Percentiles rank a stretch among this genome's conserved stretches.
Conservation (phyloP, 2,113 vertebrate species). For the Hiodon alosoides region DNA sequence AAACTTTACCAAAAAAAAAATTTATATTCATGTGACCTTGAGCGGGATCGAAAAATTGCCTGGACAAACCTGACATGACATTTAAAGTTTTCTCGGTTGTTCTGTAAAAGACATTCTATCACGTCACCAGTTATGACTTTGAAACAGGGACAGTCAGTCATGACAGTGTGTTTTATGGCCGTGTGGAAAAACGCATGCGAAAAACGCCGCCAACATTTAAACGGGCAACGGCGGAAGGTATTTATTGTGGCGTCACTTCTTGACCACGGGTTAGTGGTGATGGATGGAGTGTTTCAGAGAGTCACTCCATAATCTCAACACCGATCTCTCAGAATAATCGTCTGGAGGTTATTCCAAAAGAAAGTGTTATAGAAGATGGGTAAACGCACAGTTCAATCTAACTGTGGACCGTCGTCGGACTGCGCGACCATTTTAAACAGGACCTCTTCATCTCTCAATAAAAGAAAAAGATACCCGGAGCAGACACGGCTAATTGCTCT, state of each 20-base stretch:
- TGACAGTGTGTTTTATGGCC: conserved; percentile 81
- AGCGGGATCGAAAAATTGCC: conserved; percentile 64
- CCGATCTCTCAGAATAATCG: conserved; percentile 67
- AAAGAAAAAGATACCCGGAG: conserved; percentile 1
- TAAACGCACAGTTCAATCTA: background rate
- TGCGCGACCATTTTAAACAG: background rate
- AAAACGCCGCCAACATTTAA: conserved; percentile 86
- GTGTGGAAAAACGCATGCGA: conserved; percentile 69
- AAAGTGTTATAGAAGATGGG: background rate
- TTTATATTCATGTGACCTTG: conserved; percentile 96
- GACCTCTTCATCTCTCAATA: background rate
- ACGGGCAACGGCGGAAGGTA: conserved; percentile 79
- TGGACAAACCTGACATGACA: conserved; percentile 76
- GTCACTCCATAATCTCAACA: conserved; percentile 77
- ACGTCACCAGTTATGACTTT: conserved; percentile 89
- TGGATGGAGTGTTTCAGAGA: conserved; percentile 82
- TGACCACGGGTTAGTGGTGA: conserved; percentile 78
- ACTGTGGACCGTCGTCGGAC: background rate
- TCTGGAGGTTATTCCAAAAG: conserved; percentile 28
- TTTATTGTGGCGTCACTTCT: conserved; percentile 85
- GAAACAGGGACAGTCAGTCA: conserved; percentile 87
- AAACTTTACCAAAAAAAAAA: conserved; percentile 44
- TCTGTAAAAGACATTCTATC: conserved; percentile 81
- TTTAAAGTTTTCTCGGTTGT: conserved; percentile 80
- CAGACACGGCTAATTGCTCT: conserved; percentile 8